Evolutionary conservation across 2,888 invertebrate species (phyloP).

Genomic region (Eupeodes luniger): DNA sequence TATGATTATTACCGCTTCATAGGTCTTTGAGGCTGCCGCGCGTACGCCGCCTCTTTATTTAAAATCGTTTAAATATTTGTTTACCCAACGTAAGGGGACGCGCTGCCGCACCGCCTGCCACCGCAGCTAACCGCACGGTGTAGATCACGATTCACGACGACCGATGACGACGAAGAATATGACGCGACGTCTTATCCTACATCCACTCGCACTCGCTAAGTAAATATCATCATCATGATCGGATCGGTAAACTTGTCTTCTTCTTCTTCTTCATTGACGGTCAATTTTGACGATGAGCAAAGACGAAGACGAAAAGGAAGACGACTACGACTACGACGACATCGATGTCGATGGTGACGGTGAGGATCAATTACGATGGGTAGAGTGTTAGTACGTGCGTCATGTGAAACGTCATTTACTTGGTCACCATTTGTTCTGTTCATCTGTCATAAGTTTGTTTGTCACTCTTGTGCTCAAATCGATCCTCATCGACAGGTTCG

Average conservation of each 20-base stretch:
- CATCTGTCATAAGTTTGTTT: constrained; percentile 70
- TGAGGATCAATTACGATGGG: constrained; percentile 56
- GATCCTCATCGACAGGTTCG: constrained; percentile 57
- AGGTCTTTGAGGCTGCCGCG: constrained; percentile 73
- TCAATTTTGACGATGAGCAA: neutral
- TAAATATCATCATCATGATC: constrained; percentile 63
- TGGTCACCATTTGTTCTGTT: constrained; percentile 58
- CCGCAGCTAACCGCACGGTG: neutral
- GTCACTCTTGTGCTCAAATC: constrained; percentile 54
- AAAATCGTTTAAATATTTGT: constrained; percentile 69
- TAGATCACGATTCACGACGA: constrained; percentile 25
- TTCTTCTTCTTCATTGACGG: constrained; percentile 17
- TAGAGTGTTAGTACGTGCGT: constrained; percentile 61
- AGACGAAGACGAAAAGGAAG: neutral
- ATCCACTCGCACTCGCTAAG: constrained; percentile 34
- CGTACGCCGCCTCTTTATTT: constrained; percentile 71
- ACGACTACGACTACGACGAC: neutral
- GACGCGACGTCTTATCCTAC: constrained; percentile 41
- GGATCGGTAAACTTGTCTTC: constrained; percentile 45
- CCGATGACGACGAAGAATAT: constrained; percentile 12
- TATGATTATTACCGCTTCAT: constrained; percentile 73
- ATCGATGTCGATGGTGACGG: neutral
- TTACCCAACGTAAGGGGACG: constrained; percentile 52
- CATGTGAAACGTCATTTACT: constrained; percentile 64
- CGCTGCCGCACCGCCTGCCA: neutral